These are phyloP conservation scores for Limnephilus lunatus DNA, from an alignment of 2,888 invertebrate genomes.

Conservation along the genomic window DNA sequence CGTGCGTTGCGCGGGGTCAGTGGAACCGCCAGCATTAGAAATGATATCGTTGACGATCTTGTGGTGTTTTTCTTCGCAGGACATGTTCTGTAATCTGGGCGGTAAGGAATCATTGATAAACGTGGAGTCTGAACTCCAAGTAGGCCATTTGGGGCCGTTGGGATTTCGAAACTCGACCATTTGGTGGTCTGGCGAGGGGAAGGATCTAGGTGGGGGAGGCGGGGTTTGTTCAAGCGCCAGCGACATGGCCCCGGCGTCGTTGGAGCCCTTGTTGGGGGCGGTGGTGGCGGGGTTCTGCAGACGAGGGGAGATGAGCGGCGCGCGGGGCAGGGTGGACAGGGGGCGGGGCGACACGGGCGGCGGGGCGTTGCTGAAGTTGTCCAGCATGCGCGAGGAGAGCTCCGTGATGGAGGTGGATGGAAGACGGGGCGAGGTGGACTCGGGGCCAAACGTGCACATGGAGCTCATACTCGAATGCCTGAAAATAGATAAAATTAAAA, in stretches of 20 bases:
- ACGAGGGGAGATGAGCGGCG: slow-evolving; percentile 49
- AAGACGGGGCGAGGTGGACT: slow-evolving; percentile 54
- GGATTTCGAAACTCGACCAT: slow-evolving; percentile 63
- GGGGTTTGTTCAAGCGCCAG: slow-evolving; percentile 62
- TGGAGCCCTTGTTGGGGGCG: slow-evolving; percentile 56
- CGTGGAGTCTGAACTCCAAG: slow-evolving; percentile 50
- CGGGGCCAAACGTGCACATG: slow-evolving; percentile 28
- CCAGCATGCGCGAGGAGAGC: slow-evolving; percentile 61
- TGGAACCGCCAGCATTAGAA: not conserved
- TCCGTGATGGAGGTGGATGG: slow-evolving; percentile 64
- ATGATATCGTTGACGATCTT: slow-evolving; percentile 63
- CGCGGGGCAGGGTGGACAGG: slow-evolving; percentile 42
- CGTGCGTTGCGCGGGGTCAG: slow-evolving; percentile 15
- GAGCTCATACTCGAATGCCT: slow-evolving; percentile 54
- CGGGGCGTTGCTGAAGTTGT: slow-evolving; percentile 53
- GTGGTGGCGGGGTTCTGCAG: slow-evolving; percentile 46
- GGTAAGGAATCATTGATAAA: slow-evolving; percentile 56
- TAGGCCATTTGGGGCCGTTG: slow-evolving; percentile 60
- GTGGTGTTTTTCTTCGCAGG: slow-evolving; percentile 63
- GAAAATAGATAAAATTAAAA: slow-evolving; percentile 17
- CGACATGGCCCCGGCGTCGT: slow-evolving; percentile 51
- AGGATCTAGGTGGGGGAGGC: slow-evolving; percentile 68
- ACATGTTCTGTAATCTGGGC: slow-evolving; percentile 55
- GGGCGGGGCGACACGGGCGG: slow-evolving; percentile 61
- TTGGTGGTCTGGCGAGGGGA: slow-evolving; percentile 65